Conservation (phyloP, 1,140 invertebrate species). For the Temnothorax longispinosus region DNA sequence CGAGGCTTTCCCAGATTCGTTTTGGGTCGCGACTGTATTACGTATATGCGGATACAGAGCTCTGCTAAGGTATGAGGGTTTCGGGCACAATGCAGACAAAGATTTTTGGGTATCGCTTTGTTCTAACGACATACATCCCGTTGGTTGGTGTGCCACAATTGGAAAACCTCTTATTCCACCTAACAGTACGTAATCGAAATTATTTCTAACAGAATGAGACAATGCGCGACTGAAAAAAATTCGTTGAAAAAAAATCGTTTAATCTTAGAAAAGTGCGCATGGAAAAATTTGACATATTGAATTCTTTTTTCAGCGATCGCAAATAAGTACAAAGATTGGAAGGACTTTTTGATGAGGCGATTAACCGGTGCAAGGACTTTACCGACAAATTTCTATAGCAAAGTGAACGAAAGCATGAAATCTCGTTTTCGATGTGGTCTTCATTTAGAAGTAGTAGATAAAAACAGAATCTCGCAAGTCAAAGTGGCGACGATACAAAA, state of each 20-base stretch:
- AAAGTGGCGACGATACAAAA: conserved; percentile 95
- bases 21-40: conserved; percentile 97
- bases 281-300: not conserved
- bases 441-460: conserved; percentile 97
- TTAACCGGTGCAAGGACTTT: conserved; percentile 97
- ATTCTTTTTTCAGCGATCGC: conserved; percentile 88
- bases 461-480: conserved; percentile 97
- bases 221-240: not conserved
- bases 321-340: conserved; percentile 98
- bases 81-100: conserved; percentile 93
- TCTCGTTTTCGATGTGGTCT: conserved; percentile 93
- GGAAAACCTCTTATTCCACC: conserved; percentile 98
- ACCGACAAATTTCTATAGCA: conserved; percentile 96
- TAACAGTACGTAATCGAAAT: conserved; percentile 87
- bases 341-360: conserved; percentile 95
- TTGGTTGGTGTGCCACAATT: conserved; percentile 98
- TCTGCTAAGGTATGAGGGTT: conserved; percentile 97
- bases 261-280: not conserved
- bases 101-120: conserved; percentile 99
- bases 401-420: conserved; percentile 93
- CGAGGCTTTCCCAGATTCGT: conserved; percentile 92
- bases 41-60: conserved; percentile 97
- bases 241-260: not conserved
- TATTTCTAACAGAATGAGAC: conserved; percentile 28
- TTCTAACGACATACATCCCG: conserved; percentile 96